These are phyloP conservation scores for Prorops nasuta DNA, from an alignment of 1,140 invertebrate genomes.

Conservation along the genomic window DNA sequence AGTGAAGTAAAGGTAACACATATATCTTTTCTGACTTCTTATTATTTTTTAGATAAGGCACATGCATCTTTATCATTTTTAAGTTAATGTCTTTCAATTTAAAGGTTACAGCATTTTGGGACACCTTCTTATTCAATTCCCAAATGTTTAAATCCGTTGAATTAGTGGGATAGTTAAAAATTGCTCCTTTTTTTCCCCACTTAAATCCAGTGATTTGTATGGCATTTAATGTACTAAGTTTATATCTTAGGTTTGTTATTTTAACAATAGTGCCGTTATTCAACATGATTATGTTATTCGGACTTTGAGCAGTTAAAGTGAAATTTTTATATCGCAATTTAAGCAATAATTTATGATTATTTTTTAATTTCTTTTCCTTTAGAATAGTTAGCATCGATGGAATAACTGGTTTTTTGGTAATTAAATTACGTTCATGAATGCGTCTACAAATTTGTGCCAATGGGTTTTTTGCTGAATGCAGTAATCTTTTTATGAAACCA, in stretches of 20 bases:
- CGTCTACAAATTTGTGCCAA: background rate
- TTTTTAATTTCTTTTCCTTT: background rate
- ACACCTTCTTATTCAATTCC: background rate
- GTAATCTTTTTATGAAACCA: background rate
- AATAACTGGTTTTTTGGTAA: background rate
- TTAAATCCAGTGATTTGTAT: background rate
- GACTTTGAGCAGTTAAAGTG: background rate
- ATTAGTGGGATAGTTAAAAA: background rate
- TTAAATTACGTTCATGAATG: background rate
- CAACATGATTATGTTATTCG: conserved; percentile 4
- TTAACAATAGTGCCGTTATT: background rate
- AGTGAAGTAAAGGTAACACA: background rate
- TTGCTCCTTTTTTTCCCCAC: background rate
- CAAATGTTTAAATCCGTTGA: background rate
- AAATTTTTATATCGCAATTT: background rate
- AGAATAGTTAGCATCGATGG: background rate
- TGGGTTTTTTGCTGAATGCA: background rate
- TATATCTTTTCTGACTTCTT: background rate
- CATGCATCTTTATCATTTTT: background rate
- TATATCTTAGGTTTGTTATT: background rate
- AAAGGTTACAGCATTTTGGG: background rate
- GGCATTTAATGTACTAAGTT: background rate
- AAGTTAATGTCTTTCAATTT: background rate
- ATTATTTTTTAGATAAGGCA: background rate
- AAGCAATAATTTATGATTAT: conserved; percentile 2